These are phyloP conservation scores for Ips typographus DNA, from an alignment of 1,140 invertebrate species.

Conservation along the genomic window DNA sequence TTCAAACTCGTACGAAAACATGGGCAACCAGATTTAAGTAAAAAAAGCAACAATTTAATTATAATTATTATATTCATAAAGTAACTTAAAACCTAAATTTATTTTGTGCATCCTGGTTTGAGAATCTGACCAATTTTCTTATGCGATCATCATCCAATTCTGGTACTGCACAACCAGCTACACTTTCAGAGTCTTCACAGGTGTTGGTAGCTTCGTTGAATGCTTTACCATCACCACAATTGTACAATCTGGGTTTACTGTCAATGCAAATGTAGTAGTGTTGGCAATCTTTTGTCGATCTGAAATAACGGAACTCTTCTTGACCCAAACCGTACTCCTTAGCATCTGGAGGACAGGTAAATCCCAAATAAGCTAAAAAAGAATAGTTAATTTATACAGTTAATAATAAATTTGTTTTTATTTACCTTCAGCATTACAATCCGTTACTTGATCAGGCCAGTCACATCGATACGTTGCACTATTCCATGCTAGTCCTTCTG, in stretches of 20 bases:
- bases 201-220: slow-evolving; percentile 75
- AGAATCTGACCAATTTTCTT: slow-evolving; percentile 24
- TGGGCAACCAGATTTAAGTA: not conserved
- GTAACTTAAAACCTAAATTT: slow-evolving; percentile 16
- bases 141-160: slow-evolving; percentile 19
- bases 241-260: slow-evolving; percentile 66
- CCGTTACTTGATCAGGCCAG: slow-evolving; percentile 79
- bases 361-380: slow-evolving; percentile 63
- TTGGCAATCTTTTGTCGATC: slow-evolving; percentile 69
- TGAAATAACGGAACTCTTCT: slow-evolving; percentile 59
- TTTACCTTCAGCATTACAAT: slow-evolving; percentile 75
- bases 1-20: too few relatives aligned
- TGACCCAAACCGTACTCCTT: slow-evolving; percentile 54
- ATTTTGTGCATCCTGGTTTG: slow-evolving; percentile 28
- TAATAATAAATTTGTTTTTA: not conserved
- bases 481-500: slow-evolving; percentile 83
- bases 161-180: slow-evolving; percentile 65
- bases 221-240: slow-evolving; percentile 75
- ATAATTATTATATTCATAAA: slow-evolving; percentile 12
- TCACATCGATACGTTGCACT: slow-evolving; percentile 75
- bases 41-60: not conserved
- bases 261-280: slow-evolving; percentile 82
- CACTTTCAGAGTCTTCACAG: slow-evolving; percentile 78
- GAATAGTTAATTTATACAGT: slow-evolving; percentile 1
- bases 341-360: slow-evolving; percentile 62